Conservation (phyloP, 2,113 vertebrate genomes). For the Phrynocephalus versicolor region DNA sequence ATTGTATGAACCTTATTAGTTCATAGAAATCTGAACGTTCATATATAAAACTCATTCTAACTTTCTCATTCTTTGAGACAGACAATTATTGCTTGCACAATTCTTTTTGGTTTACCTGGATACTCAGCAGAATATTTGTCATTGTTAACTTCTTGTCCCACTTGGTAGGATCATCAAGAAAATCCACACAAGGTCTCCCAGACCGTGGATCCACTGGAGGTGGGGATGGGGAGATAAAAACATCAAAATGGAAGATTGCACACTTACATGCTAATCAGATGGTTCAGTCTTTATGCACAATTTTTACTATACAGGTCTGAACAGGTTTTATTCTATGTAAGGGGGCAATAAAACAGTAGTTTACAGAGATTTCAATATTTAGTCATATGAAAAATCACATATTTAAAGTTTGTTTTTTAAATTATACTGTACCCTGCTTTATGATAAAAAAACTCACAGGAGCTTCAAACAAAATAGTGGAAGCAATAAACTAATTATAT, state of each 20-base stretch:
- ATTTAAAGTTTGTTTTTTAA: not conserved
- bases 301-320: not conserved
- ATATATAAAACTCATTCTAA: not conserved
- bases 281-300: not conserved
- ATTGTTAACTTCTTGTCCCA: slow-evolving; percentile 48
- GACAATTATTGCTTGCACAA: not conserved
- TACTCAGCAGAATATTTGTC: slow-evolving; percentile 41
- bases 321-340: not conserved
- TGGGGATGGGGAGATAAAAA: not conserved
- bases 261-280: not conserved
- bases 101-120: slow-evolving; percentile 51
- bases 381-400: not conserved
- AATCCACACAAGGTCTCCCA: slow-evolving; percentile 46
- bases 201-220: slow-evolving; percentile 11
- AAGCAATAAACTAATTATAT: not conserved
- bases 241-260: not conserved
- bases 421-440: not conserved
- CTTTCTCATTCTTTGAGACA: not conserved
- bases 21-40: not conserved
- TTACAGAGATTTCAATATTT: not conserved
- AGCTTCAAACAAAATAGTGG: not conserved
- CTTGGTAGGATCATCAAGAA: slow-evolving; percentile 33
- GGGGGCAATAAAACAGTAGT: not conserved
- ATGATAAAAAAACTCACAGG: not conserved
- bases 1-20: not conserved